phyloP scores from a whole-genome alignment of 2,888 invertebrate species.

The Parochlus steinenii region DNA sequence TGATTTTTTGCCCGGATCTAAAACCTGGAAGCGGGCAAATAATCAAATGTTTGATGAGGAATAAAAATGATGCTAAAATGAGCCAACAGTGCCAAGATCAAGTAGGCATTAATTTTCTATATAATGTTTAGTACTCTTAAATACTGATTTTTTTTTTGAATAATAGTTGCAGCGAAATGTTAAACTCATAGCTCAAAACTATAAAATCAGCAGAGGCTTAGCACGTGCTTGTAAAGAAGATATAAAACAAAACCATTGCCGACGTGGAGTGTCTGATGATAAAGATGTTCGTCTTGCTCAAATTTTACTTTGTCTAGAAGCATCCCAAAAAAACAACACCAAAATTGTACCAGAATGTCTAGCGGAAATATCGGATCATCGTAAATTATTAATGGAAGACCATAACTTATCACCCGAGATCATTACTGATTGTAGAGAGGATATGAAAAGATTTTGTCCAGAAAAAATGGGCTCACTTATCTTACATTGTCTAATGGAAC shows the following conservation, averaged over 20 bases:
- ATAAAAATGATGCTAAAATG: conserved; percentile 54
- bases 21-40: conserved; percentile 63
- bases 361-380: conserved; percentile 78
- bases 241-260: conserved; percentile 70
- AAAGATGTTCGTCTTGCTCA: conserved; percentile 74
- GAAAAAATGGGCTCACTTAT: conserved; percentile 67
- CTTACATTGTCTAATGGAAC: conserved; percentile 89
- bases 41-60: conserved; percentile 75
- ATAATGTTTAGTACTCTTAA: too few relatives aligned
- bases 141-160: too few relatives aligned
- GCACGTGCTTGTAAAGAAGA: conserved; percentile 80
- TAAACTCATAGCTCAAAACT: conserved; percentile 77
- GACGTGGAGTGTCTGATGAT: conserved; percentile 64
- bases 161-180: conserved; percentile 72
- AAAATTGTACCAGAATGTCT: conserved; percentile 64
- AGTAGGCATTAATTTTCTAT: too few relatives aligned
- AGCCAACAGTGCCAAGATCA: conserved; percentile 62
- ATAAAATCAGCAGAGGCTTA: conserved; percentile 74
- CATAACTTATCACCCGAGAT: conserved; percentile 87
- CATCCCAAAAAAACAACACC: conserved; percentile 48
- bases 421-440: conserved; percentile 69
- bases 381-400: conserved; percentile 83
- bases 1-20: conserved; percentile 58
- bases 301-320: conserved; percentile 85
- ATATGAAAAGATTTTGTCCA: conserved; percentile 61